phyloP scores from a whole-genome alignment of 2,113 vertebrate genomes.

The Elephas maximus region DNA sequence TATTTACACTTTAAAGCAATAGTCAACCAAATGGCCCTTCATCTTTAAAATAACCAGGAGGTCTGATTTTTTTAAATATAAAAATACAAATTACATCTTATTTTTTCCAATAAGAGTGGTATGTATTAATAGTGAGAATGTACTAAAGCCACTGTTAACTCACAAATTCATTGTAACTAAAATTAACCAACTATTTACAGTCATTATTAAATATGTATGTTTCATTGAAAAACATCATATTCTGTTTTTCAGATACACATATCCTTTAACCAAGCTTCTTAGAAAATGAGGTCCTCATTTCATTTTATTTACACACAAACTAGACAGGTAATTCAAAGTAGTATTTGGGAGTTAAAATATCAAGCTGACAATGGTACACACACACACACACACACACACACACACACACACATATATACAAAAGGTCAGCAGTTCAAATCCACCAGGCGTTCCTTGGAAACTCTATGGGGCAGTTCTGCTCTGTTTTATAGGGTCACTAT shows the following conservation, averaged over 20 bases:
- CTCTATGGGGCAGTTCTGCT: too few relatives aligned
- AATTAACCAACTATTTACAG: not conserved
- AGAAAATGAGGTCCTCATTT: not conserved
- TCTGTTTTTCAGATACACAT: not conserved
- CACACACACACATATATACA: too few relatives aligned
- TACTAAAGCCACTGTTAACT: not conserved
- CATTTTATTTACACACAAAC: constrained; percentile 8
- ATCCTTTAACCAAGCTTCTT: not conserved
- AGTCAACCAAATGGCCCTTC: not conserved
- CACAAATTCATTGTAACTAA: constrained; percentile 52
- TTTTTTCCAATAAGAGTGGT: not conserved
- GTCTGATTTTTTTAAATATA: not conserved
- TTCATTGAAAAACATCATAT: constrained; percentile 3
- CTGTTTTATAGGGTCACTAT: too few relatives aligned
- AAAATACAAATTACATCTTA: not conserved
- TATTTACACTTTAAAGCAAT: constrained; percentile 45
- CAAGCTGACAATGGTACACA: not conserved
- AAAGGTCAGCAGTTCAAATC: too few relatives aligned
- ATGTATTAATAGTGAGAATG: too few relatives aligned
- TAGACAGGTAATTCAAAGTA: not conserved
- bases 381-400: too few relatives aligned
- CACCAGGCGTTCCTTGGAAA: too few relatives aligned
- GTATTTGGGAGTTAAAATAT: not conserved
- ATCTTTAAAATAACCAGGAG: constrained; percentile 27
- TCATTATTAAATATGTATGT: not conserved